A percentile compares a stretch with the other conserved stretches of the same genome.
phyloP scores from a whole-genome alignment of 2,888 invertebrate genomes.

The Hipparchia semele region DNA sequence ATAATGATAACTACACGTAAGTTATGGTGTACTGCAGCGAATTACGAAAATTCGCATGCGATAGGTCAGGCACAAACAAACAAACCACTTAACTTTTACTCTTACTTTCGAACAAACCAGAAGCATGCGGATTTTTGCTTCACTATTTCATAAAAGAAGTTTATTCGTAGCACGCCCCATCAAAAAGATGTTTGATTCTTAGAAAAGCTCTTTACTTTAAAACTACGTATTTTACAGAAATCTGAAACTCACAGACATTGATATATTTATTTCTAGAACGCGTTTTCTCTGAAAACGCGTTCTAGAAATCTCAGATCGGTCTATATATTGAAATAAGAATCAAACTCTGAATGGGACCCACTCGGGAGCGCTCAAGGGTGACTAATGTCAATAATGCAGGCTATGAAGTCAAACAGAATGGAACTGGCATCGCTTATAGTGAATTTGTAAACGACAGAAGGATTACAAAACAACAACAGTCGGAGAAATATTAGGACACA shows the following conservation, averaged over 20 bases:
- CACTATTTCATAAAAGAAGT: neutral
- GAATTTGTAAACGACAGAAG: neutral
- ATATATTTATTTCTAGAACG: too few relatives aligned
- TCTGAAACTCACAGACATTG: too few relatives aligned
- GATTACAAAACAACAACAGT: slow-evolving; percentile 17
- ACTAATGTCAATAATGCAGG: neutral
- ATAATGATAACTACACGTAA: neutral
- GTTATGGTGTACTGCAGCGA: neutral
- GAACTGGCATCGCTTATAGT: slow-evolving; percentile 29
- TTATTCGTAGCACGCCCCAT: neutral
- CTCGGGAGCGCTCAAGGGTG: too few relatives aligned
- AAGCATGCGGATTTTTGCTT: slow-evolving; percentile 13
- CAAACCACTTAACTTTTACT: neutral
- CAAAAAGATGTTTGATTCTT: too few relatives aligned
- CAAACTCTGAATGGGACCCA: too few relatives aligned
- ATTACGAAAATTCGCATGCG: neutral
- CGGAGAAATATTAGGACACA: slow-evolving; percentile 10
- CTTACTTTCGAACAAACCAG: neutral
- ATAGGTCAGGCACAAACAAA: too few relatives aligned
- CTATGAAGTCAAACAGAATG: slow-evolving; percentile 13
- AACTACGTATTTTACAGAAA: too few relatives aligned
- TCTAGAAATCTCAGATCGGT: too few relatives aligned
- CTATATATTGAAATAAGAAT: too few relatives aligned
- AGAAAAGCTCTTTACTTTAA: too few relatives aligned
- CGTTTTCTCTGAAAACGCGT: too few relatives aligned